A percentile compares a stretch with the other conserved stretches of the same genome.
phyloP scores from a whole-genome alignment of 2,888 invertebrate species.

The Dinocampus coccinellae region DNA sequence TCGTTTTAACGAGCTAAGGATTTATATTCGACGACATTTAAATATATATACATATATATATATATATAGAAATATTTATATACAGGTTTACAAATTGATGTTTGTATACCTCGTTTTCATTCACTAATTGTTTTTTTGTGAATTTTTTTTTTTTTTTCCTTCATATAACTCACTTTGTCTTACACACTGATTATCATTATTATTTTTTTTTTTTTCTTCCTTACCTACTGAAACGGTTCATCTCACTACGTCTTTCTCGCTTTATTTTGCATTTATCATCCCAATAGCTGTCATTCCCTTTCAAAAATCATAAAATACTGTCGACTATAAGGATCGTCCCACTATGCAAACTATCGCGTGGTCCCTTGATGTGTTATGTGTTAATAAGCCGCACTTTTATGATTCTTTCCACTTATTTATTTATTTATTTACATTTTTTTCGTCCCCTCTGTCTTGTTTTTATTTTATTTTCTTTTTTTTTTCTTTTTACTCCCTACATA shows the following conservation, averaged over 20 bases:
- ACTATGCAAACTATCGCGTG: slow-evolving; percentile 15
- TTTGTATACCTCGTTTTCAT: slow-evolving; percentile 28
- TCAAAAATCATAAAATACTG: slow-evolving; percentile 44
- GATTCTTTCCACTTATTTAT: neutral
- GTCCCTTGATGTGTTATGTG: slow-evolving; percentile 63
- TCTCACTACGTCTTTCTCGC: no score
- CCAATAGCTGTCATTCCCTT: slow-evolving; percentile 25
- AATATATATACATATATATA: neutral
- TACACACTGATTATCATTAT: no score
- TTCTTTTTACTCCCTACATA: neutral
- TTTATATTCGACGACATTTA: slow-evolving; percentile 63
- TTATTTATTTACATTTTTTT: no score
- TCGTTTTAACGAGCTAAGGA: slow-evolving; percentile 61
- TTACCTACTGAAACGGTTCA: slow-evolving; percentile 20
- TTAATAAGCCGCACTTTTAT: slow-evolving; percentile 55
- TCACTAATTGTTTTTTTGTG: slow-evolving; percentile 58
- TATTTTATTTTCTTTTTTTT: no score
- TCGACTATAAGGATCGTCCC: slow-evolving; percentile 4
- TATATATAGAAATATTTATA: slow-evolving; percentile 38
- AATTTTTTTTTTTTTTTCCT: slow-evolving; percentile 39
- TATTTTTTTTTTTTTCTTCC: slow-evolving; percentile 42
- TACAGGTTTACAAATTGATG: no score
- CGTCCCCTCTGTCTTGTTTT: no score
- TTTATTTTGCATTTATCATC: neutral
- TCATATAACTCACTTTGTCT: no score